Evolutionary conservation across 2,888 invertebrate genomes (phyloP).

Genomic region (Boloria selene): DNA sequence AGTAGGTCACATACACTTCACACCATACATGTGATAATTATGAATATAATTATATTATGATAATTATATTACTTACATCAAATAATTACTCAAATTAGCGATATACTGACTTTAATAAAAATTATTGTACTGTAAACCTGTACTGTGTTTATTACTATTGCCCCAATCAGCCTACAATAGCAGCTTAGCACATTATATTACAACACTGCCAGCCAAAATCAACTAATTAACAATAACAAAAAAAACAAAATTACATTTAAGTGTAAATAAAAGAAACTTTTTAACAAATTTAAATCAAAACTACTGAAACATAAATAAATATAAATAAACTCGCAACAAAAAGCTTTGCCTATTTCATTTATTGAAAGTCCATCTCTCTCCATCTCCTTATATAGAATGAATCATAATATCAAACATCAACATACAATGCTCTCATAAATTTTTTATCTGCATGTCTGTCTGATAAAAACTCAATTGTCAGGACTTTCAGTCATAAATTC

Average conservation of each 20-base stretch:
- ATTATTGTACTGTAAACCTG: neutral
- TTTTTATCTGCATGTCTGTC: slow-evolving; percentile 11
- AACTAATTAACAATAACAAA: neutral
- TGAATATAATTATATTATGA: too few relatives aligned
- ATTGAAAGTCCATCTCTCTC: neutral
- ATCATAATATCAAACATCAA: slow-evolving; percentile 6
- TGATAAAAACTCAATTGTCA: slow-evolving; percentile 34
- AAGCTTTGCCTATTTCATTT: too few relatives aligned
- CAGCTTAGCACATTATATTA: neutral
- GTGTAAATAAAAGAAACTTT: neutral
- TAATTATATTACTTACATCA: too few relatives aligned
- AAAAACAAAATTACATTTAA: neutral
- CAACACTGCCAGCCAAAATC: neutral
- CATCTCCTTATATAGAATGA: neutral
- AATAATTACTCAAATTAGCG: neutral
- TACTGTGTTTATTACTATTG: neutral
- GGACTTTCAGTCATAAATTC: slow-evolving; percentile 30
- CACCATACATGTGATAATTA: too few relatives aligned
- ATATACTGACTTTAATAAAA: neutral
- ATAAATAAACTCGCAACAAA: too few relatives aligned
- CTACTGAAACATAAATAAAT: too few relatives aligned
- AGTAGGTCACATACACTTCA: too few relatives aligned
- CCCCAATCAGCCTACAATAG: neutral
- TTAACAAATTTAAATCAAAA: too few relatives aligned
- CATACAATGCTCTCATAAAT: slow-evolving; percentile 15